Evolutionary conservation across 2,888 invertebrate genomes (phyloP), one percentile per base, ranked within the genome.

Genomic region (Ctena decussata): DNA sequence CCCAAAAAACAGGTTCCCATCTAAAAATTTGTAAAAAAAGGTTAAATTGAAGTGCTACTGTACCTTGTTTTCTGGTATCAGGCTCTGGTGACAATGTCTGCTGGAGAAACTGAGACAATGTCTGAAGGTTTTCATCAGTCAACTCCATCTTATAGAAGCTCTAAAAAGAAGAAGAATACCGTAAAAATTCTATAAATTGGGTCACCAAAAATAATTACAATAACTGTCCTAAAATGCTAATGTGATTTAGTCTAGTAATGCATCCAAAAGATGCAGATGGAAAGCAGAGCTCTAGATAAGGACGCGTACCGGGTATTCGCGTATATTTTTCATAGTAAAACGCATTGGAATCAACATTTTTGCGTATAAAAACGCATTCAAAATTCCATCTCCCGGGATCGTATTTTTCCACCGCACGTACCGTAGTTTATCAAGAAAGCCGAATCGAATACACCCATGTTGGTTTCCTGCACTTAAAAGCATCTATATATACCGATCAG

Each of bases 21-120:
- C n/a, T n/a, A n/a, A n/a, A n/a, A n/a, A n/a, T n/a, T n/a, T n/a
- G n/a, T n/a, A n/a, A n/a, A n/a, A n/a, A n/a, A n/a, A n/a, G n/a
- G n/a, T n/a, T n/a, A n/a, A n/a, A n/a, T n/a, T n/a, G n/a, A n/a
- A n/a, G n/a, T n/a, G n/a, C n/a, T n/a, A n/a, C n/a, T 35, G 5
- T 94, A 93, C 99, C 98, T 96, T 98, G 98, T 95, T 98, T 97
- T 90, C 99, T 96, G 80, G 98, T 96, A 94, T 97, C 97, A 35
- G 97, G 97, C 95, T 98, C 98, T 0, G 98, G 98, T 94, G 97
- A 98, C 41, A 99, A 96, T 3, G 99, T 99, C 96, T 98, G 98
- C 94, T 98, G 97, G 91, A 99, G 97, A 96, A 98, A 98, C 92
- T 97, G 97, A 73, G 98, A 97, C 91, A 99, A 96, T 15, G 98